Evolutionary conservation across 2,797 vertebrate genomes (phyloP).

Genomic region (Strix occidentalis): DNA sequence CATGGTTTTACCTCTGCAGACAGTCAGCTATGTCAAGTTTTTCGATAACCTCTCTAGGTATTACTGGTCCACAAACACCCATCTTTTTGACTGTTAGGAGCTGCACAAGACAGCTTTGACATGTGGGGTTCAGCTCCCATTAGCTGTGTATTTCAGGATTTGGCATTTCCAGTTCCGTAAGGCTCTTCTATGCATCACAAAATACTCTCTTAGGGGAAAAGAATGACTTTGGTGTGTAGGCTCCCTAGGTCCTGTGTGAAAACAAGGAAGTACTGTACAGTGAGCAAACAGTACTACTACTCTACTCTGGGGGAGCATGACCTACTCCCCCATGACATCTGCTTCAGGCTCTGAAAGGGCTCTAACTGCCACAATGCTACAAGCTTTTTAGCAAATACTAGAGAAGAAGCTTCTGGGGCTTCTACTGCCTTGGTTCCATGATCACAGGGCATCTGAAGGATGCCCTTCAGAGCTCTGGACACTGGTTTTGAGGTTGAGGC

Average conservation of each 20-base stretch:
- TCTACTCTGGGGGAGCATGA: background rate
- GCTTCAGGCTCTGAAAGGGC: background rate
- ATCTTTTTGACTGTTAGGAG: background rate
- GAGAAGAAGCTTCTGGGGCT: background rate
- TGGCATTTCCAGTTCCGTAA: background rate
- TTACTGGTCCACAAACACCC: background rate
- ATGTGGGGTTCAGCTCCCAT: background rate
- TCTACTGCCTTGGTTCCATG: background rate
- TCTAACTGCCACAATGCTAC: background rate
- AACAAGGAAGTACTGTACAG: too few relatives aligned
- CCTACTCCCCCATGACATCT: too few relatives aligned
- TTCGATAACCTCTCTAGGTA: background rate
- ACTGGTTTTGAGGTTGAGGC: background rate
- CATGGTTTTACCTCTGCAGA: background rate
- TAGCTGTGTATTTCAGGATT: background rate
- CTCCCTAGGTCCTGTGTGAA: background rate
- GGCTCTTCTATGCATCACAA: background rate
- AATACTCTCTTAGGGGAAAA: background rate
- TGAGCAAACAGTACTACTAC: background rate
- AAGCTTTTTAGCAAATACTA: background rate
- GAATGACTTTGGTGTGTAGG: background rate
- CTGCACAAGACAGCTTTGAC: background rate
- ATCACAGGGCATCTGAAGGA: background rate
- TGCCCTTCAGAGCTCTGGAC: background rate
- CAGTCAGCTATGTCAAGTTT: background rate